Evolutionary conservation across 2,113 vertebrate species (phyloP).

Genomic region (Benitochromis conjunctus): DNA sequence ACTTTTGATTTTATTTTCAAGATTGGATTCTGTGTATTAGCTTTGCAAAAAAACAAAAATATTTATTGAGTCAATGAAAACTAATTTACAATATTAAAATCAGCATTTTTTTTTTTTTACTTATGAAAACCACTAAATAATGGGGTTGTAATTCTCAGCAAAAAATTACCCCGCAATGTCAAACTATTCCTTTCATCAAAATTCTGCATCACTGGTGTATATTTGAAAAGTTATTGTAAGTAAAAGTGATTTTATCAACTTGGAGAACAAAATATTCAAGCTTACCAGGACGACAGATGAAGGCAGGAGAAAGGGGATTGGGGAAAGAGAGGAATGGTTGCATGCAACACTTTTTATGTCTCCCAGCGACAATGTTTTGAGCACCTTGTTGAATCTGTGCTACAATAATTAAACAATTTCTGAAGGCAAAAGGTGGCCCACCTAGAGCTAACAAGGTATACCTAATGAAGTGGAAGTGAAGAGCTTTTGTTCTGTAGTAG

Average conservation of each 20-base stretch:
- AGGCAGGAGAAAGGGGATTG: constrained; percentile 22
- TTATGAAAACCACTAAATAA: background rate
- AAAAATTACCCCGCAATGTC: background rate
- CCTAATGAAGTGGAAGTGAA: background rate
- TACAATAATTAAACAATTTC: background rate
- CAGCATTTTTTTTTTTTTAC: background rate
- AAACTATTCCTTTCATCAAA: background rate
- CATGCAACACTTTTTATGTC: background rate
- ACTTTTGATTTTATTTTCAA: background rate
- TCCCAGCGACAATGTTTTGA: background rate
- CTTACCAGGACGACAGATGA: constrained; percentile 11
- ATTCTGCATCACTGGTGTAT: background rate
- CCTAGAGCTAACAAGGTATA: background rate
- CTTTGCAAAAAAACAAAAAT: background rate
- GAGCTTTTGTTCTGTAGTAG: background rate
- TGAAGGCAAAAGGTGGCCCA: background rate
- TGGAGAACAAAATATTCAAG: background rate
- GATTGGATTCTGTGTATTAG: background rate
- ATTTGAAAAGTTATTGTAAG: background rate
- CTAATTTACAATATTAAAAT: background rate
- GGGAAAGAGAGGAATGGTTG: constrained; percentile 20
- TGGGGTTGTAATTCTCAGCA: background rate
- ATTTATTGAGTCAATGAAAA: background rate
- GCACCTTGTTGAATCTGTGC: background rate
- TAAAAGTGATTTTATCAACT: background rate